Conservation (phyloP, 1,140 invertebrate species). For the Sarcophaga bullata region DNA sequence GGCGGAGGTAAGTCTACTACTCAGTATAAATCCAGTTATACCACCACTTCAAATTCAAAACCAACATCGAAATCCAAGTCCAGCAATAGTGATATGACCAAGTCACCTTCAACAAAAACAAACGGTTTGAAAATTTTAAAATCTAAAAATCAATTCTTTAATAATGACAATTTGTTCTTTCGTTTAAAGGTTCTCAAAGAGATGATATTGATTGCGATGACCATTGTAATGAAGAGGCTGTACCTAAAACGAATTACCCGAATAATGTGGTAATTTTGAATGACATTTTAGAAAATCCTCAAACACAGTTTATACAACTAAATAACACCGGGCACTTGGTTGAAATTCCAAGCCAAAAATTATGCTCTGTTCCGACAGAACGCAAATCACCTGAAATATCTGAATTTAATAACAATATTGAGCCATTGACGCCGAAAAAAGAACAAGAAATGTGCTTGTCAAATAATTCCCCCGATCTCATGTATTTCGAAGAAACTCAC, state of each 20-base stretch:
- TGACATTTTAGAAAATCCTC: slow-evolving; percentile 56
- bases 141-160: neutral
- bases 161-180: neutral
- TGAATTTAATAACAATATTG: slow-evolving; percentile 16
- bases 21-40: neutral
- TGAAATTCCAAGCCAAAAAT: neutral
- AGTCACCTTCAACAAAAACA: slow-evolving; percentile 15
- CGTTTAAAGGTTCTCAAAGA: neutral
- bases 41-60: slow-evolving; percentile 33
- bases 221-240: neutral
- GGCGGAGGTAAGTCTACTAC: slow-evolving; percentile 10
- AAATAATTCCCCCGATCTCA: neutral
- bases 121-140: neutral
- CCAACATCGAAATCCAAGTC: slow-evolving; percentile 45
- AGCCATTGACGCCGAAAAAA: neutral
- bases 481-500: slow-evolving; percentile 36
- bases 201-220: neutral
- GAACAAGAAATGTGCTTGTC: neutral
- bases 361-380: neutral
- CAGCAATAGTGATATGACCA: neutral
- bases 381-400: neutral
- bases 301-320: slow-evolving; percentile 52
- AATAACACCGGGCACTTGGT: slow-evolving; percentile 18
- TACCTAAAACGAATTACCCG: neutral
- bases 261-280: slow-evolving; percentile 52